Percentiles rank a stretch among this genome's conserved stretches.
Conservation (phyloP, 2,888 invertebrate genomes). For the Drosophila robusta region DNA sequence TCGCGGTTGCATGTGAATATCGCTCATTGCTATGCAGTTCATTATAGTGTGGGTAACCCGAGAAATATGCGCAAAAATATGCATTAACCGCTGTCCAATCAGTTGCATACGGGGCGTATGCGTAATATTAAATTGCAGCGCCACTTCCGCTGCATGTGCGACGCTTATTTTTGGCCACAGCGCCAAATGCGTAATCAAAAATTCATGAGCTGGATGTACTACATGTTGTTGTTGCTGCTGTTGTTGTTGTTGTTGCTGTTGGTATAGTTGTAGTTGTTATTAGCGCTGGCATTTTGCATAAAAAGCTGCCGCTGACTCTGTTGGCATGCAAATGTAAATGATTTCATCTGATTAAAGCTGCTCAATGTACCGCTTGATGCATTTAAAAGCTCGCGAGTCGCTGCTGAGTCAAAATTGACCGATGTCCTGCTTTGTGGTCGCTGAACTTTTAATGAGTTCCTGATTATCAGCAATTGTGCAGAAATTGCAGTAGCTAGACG, state of each 20-base stretch:
- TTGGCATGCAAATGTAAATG: constrained; percentile 57
- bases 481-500: background rate
- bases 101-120: constrained; percentile 66
- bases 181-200: constrained; percentile 77
- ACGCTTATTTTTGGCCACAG: constrained; percentile 58
- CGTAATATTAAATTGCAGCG: constrained; percentile 71
- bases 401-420: constrained; percentile 20
- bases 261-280: constrained; percentile 28
- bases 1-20: constrained; percentile 26
- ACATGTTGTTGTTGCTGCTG: constrained; percentile 11
- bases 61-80: constrained; percentile 43
- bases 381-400: constrained; percentile 5
- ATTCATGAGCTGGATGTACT: constrained; percentile 69
- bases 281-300: constrained; percentile 40
- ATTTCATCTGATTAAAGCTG: constrained; percentile 57
- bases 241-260: constrained; percentile 11
- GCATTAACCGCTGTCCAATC: constrained; percentile 73
- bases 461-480: background rate
- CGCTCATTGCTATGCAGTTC: constrained; percentile 41
- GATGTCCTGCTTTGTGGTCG: constrained; percentile 41
- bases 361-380: constrained; percentile 2
- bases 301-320: constrained; percentile 24
- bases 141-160: constrained; percentile 63
- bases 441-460: constrained; percentile 47
- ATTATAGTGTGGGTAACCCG: constrained; percentile 27